phyloP scores from a whole-genome alignment of 2,888 invertebrate genomes.

The Polydesmus complanatus region DNA sequence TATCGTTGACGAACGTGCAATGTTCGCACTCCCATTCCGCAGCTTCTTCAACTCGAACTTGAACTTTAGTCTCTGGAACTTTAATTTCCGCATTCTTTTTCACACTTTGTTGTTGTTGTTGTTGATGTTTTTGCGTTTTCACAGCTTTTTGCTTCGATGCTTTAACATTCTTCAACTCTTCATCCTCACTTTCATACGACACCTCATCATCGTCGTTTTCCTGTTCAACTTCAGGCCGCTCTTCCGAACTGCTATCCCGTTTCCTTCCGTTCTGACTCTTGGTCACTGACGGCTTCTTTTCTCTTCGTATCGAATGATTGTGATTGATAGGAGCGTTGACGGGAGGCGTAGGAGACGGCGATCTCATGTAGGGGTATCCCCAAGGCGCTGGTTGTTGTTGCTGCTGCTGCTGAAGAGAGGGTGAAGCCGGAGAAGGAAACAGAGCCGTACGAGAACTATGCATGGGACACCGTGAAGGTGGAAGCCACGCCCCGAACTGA shows the following conservation, averaged over 20 bases:
- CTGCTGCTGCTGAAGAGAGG: background rate
- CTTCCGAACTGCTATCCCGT: background rate
- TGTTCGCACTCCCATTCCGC: conserved; percentile 68
- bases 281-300: conserved; percentile 5
- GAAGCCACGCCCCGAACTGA: conserved; percentile 8
- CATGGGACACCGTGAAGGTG: conserved; percentile 1
- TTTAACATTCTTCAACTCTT: background rate
- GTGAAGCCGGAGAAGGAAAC: background rate
- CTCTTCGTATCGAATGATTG: background rate
- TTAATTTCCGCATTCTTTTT: background rate
- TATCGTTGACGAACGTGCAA: conserved; percentile 73
- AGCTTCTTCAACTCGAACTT: background rate
- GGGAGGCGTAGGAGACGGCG: conserved; percentile 4
- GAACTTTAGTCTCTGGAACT: background rate
- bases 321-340: conserved; percentile 13
- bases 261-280: background rate
- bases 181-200: background rate
- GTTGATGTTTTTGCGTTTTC: background rate
- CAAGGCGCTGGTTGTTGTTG: background rate
- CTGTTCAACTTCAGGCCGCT: too few species aligned
- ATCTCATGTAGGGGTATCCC: background rate
- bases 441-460: background rate
- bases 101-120: background rate
- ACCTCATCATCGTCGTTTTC: background rate
- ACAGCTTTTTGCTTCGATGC: too few species aligned